Percentiles rank a stretch among this genome's conserved stretches.
phyloP scores from a whole-genome alignment of 1,140 invertebrate genomes.

The Tetragonula clypearis region DNA sequence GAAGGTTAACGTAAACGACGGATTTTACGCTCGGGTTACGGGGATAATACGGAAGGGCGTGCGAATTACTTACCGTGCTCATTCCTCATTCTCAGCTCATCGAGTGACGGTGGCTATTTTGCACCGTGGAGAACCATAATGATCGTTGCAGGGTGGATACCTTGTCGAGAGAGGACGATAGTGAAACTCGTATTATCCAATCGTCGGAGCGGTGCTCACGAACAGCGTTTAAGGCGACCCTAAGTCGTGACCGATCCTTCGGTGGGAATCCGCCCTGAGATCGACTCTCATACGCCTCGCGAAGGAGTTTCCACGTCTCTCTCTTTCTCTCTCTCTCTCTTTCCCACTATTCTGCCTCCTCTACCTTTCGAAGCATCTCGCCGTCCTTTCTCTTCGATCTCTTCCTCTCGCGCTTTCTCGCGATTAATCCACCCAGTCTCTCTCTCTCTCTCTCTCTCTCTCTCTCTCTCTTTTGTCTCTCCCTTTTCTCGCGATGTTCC shows the following conservation, averaged over 20 bases:
- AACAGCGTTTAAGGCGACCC: slow-evolving; percentile 60
- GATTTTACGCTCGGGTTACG: too few species aligned
- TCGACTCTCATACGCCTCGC: slow-evolving; percentile 79
- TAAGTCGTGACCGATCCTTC: slow-evolving; percentile 78
- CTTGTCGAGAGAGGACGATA: slow-evolving; percentile 56
- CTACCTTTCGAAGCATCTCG: not conserved
- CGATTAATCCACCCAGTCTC: not conserved
- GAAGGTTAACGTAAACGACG: too few species aligned
- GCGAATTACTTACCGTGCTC: too few species aligned
- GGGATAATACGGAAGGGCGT: too few species aligned
- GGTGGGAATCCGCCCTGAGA: slow-evolving; percentile 81
- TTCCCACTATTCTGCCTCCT: not conserved
- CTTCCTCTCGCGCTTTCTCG: slow-evolving; percentile 26
- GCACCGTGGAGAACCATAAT: slow-evolving; percentile 53
- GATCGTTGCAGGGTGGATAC: slow-evolving; percentile 36
- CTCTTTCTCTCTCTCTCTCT: slow-evolving; percentile 31
- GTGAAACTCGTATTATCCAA: slow-evolving; percentile 75
- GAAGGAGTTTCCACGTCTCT: slow-evolving; percentile 55
- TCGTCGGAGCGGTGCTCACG: slow-evolving; percentile 63
- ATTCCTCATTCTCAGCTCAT: not conserved
- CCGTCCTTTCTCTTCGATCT: slow-evolving; percentile 26
- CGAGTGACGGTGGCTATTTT: slow-evolving; percentile 45
- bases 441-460: slow-evolving; percentile 37
- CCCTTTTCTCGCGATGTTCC: not conserved
- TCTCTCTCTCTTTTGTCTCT: slow-evolving; percentile 1